Evolutionary conservation across 1,140 invertebrate genomes (phyloP).

Genomic region (Tetragonula clypearis): DNA sequence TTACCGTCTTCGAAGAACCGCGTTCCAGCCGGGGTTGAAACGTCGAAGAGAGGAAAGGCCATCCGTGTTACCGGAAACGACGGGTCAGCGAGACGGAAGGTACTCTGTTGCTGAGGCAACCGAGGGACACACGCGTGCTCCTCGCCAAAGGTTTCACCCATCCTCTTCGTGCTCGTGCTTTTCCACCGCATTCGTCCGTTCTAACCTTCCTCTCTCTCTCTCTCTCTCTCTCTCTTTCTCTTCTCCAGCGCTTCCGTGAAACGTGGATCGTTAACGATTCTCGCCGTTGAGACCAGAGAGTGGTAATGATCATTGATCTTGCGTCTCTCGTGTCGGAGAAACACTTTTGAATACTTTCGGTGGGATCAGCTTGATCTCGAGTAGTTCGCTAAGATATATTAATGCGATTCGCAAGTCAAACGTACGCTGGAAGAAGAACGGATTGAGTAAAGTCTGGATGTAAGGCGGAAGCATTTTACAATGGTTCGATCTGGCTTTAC

Average conservation of each 20-base stretch:
- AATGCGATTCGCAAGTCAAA: conserved; percentile 3
- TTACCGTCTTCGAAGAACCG: conserved; percentile 22
- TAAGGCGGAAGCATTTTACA: not conserved
- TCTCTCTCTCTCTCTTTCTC: not conserved
- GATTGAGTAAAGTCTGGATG: not conserved
- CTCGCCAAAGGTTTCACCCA: conserved; percentile 39
- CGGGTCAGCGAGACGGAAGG: conserved; percentile 73
- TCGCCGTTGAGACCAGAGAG: not conserved
- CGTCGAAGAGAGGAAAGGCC: conserved; percentile 63
- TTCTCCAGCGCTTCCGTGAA: not conserved
- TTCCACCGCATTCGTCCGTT: conserved; percentile 19
- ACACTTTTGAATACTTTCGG: not conserved
- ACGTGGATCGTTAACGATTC: conserved; percentile 55
- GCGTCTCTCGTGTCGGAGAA: not conserved
- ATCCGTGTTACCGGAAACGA: conserved; percentile 73
- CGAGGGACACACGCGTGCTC: conserved; percentile 60
- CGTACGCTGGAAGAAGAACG: not conserved
- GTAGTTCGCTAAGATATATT: not conserved
- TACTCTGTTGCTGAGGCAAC: conserved; percentile 77
- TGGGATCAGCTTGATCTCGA: not conserved
- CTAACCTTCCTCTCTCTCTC: conserved; percentile 12
- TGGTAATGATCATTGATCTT: conserved; percentile 43
- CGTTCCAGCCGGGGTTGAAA: conserved; percentile 42
- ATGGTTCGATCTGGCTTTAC: not conserved
- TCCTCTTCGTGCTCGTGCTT: conserved; percentile 30